Evolutionary conservation across 1,140 invertebrate species (phyloP), one percentile per base, ranked within the genome.

Genomic region (Sitobion miscanthi): DNA sequence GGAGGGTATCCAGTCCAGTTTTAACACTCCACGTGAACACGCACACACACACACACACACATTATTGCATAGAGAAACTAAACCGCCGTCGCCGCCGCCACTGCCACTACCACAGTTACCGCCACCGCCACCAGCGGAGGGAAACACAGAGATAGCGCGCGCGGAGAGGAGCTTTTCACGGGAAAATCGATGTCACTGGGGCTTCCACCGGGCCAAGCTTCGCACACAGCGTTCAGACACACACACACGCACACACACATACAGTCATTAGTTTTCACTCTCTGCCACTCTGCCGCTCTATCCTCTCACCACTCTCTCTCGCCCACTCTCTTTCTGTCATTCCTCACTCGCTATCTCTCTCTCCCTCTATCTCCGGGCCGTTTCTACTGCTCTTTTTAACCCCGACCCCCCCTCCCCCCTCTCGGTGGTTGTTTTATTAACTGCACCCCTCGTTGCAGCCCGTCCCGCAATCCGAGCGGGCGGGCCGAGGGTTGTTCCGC

Each of bases 131-230:
- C 85, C 11, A 25, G 21, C 21, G 49, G 35, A 38, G 49, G 62
- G 30, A 69, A n/a, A n/a, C 30, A 69, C 14, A n/a, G 62, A n/a
- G 30, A 38, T 23, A 23, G 57, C 52, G 49, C 49, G 35, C 4
- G 52, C n/a, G 35, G 47, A 89, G 89, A 69, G 54, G 42, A 90
- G 89, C 35, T 90, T 90, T 90, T 45, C 38, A 42, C 57, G 89
- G 57, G 89, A 90, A 90, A 90, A 90, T 90, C 89, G 89, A 90
- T 90, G 89, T 90, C 89, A 90, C 89, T 90, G 89, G 38, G 35
- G 45, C 89, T 62, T 90, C 89, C 57, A 69, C 54, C 89, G 54
- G 54, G 54, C 52, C 88, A 11, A 62, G 54, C 35, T 25, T 57
- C 23, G 21, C 88, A 89, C 88, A 89, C 88, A 69, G 21, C 62